Conservation (phyloP, 1,140 invertebrate species). For the Andricus grossulariae region DNA sequence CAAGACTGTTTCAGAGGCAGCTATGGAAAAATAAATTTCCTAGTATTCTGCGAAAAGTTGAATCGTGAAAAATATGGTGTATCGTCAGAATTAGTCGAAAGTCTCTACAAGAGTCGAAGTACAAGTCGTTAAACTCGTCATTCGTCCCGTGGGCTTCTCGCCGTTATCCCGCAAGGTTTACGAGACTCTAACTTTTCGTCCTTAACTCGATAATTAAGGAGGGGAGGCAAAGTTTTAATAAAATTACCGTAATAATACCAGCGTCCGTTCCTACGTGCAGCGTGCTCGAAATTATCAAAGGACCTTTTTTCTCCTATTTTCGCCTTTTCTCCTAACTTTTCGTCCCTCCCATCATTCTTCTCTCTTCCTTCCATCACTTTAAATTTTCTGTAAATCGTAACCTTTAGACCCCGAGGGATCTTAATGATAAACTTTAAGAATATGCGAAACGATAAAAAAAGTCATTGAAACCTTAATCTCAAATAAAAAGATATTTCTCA, state of each 20-base stretch:
- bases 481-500: neutral
- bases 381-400: slow-evolving; percentile 22
- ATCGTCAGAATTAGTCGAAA: slow-evolving; percentile 25
- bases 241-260: slow-evolving; percentile 29
- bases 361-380: neutral
- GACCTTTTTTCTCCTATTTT: neutral
- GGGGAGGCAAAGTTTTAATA: slow-evolving; percentile 27
- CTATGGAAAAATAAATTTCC: neutral
- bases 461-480: neutral
- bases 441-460: neutral
- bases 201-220: slow-evolving; percentile 31
- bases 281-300: slow-evolving; percentile 28
- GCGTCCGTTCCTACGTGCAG: slow-evolving; percentile 19
- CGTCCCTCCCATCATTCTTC: slow-evolving; percentile 14
- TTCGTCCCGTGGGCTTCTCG: slow-evolving; percentile 27
- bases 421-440: neutral
- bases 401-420: neutral
- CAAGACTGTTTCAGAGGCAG: neutral
- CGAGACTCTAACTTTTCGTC: slow-evolving; percentile 29
- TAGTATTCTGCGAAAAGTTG: neutral
- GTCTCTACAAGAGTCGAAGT: slow-evolving; percentile 11
- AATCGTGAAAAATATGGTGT: slow-evolving; percentile 4
- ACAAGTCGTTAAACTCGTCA: slow-evolving; percentile 24
- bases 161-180: slow-evolving; percentile 22
- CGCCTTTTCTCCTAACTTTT: slow-evolving; percentile 7